Percentiles rank a stretch among this genome's conserved stretches.
These are phyloP conservation scores for Dexiosoma caninum DNA, from an alignment of 2,888 invertebrate genomes.

Conservation along the genomic window DNA sequence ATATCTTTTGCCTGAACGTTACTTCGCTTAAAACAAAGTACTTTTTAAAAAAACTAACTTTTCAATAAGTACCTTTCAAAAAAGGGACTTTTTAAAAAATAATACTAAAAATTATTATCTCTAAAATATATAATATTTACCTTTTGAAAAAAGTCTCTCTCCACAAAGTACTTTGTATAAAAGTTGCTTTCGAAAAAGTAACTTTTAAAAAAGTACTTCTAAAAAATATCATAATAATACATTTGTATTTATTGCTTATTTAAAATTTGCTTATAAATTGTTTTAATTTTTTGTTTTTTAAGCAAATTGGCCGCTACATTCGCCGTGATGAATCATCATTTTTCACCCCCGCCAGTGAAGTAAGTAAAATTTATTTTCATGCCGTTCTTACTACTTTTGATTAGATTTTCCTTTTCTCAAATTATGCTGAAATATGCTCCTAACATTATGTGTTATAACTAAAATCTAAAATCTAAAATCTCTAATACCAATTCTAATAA, in stretches of 20 bases:
- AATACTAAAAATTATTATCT: background rate
- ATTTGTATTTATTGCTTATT: too few species aligned
- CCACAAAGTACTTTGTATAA: background rate
- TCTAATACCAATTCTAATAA: too few species aligned
- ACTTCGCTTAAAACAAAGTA: too few species aligned
- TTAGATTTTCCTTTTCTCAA: too few species aligned
- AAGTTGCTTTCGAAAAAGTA: background rate
- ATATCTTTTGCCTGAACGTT: too few species aligned
- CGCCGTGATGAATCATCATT: slow-evolving; percentile 73
- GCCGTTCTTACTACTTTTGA: too few species aligned
- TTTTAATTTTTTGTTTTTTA: slow-evolving; percentile 57
- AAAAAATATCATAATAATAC: too few species aligned
- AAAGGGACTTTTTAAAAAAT: background rate
- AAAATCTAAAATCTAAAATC: slow-evolving; percentile 27
- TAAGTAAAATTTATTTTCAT: too few species aligned
- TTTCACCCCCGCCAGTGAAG: slow-evolving; percentile 71
- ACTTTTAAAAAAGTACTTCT: background rate
- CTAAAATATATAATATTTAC: too few species aligned
- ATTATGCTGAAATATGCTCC: background rate
- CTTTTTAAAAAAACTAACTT: background rate
- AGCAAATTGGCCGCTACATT: slow-evolving; percentile 75
- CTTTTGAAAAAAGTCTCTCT: background rate
- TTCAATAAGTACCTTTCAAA: background rate
- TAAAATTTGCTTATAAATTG: too few species aligned
- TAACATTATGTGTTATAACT: slow-evolving; percentile 19